Percentiles rank a stretch among this genome's conserved stretches.
These are phyloP conservation scores for Eurystomus glaucurus DNA, from an alignment of 2,797 vertebrate genomes.

Conservation along the genomic window DNA sequence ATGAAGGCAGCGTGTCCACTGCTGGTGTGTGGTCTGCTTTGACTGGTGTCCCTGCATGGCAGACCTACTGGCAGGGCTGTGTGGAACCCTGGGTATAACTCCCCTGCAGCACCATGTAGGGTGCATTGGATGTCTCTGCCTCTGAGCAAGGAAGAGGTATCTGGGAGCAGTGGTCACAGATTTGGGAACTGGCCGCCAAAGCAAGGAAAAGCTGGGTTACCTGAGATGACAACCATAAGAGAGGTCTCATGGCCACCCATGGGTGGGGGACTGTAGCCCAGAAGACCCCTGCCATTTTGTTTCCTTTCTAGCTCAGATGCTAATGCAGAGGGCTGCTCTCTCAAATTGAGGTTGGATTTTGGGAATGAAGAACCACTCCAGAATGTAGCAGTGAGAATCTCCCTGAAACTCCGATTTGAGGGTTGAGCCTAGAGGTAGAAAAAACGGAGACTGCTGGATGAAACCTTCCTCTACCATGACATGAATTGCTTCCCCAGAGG, in stretches of 20 bases:
- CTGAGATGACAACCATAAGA: not conserved
- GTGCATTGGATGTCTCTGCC: not conserved
- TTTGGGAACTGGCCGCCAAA: not conserved
- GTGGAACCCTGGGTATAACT: not conserved
- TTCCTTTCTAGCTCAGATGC: not conserved
- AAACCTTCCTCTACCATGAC: not conserved
- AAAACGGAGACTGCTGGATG: not conserved
- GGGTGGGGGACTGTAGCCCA: not conserved
- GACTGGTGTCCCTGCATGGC: not conserved
- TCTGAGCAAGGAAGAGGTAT: not conserved
- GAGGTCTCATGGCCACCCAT: not conserved
- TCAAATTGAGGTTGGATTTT: not conserved
- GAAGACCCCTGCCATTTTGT: not conserved
- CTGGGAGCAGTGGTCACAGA: not conserved
- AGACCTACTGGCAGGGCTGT: not conserved
- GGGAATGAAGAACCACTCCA: not conserved
- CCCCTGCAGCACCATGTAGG: not conserved
- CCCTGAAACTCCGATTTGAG: not conserved
- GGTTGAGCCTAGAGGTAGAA: not conserved
- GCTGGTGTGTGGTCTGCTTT: not conserved
- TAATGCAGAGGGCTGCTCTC: not conserved
- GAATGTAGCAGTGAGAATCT: not conserved
- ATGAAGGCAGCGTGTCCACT: accelerated
- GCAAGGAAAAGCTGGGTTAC: not conserved
- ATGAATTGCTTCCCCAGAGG: not conserved